Base-by-base conservation (phyloP, 2,797 vertebrate species). In the Chelonia mydas region DNA sequence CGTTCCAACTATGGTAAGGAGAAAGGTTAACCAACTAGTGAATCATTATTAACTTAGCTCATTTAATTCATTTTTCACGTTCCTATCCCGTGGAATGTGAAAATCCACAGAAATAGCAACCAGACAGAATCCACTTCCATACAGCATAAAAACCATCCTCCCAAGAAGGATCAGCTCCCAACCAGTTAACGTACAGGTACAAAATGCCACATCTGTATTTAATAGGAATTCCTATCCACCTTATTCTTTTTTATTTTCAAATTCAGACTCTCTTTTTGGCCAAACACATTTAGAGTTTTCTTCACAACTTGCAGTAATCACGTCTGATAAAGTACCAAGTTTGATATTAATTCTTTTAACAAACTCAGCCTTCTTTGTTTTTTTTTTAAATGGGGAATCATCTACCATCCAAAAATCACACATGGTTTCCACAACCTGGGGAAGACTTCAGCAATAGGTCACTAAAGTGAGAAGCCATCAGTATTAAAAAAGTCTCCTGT, bases 21-120 rank as follows among this genome's bases (percentile, higher is more conserved):
- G 68, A 93, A 96, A 84, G 6, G 8, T 83, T 87, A 90, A 51
- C 86, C 19, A 59, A 89, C 37, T 16, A 89, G 59, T 88, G 57
- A 90, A 92, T 33, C 3, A 0, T n/a, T 51, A 41, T 1, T 2
- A 54, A 59, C 21, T 88, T 88, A 1, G 55, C 19, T 88, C 82
- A 47, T 68, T 7, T 84, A 83, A 84, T 91, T 92, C 11, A 59
- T 82, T 55, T 89, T 59, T 49, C 50, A 28, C 21, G 82, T 21
- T 55, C 0, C 5, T 86, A 59, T 87, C 21, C 17, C 41, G 11
- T 90, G 11, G 11, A 89, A 49, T 0, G 0, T 86, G 53, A 92
- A 74, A 92, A 94, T 31, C 5, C 11, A 31, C 87, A 91, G 50
- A 88, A n/a, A 76, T 79, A 88, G 45, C 92, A 86, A 76, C 3